Evolutionary conservation across 2,797 vertebrate genomes (phyloP), one percentile per base, ranked within the genome.

Genomic region (Danio kyathit): DNA sequence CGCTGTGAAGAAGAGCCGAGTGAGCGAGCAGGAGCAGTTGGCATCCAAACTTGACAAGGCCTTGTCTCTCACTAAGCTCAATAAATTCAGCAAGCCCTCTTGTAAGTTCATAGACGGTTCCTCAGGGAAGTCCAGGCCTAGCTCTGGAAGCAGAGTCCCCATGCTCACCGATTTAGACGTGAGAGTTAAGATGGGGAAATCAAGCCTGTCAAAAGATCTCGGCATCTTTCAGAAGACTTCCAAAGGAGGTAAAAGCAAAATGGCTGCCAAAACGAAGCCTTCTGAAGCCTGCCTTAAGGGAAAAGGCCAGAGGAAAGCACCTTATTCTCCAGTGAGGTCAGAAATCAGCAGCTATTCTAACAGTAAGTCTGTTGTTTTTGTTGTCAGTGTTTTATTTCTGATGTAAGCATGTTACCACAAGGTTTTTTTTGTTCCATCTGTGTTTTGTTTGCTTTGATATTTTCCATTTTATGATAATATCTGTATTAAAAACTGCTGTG

Each of bases 261-360:
- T 91, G 90, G 86, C 93, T 0, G 64, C 91, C 90, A 98, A 95
- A 92, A 90, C 92, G 63, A 95, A 95, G 84, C 89, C 95, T 89
- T 92, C 95, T 57, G 96, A 96, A 79, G 85, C 87, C 40, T 88
- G 92, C 78, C 92, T 92, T 88, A 97, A 96, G 89, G 93, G 94
- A 86, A 96, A 97, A 94, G 94, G 93, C 91, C 95, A 94, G 88
- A 92, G 95, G 93, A 97, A 97, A 91, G 78, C 91, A 78, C 87
- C 94, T 88, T 96, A 95, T 91, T 97, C 96, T 87, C 92, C 95
- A 14, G 87, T 94, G 89, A 92, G 96, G 89, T 97, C 97, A 52
- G 97, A 98, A 95, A 93, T 96, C 91, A 98, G 97, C 97, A 98
- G 97, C 94, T 97, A 95, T 89, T 98, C 96, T 59, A 98, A 97